A percentile compares a stretch with the other conserved stretches of the same genome.
Evolutionary conservation across 2,797 vertebrate genomes (phyloP).

Genomic region (Pseudochirops corinnae): DNA sequence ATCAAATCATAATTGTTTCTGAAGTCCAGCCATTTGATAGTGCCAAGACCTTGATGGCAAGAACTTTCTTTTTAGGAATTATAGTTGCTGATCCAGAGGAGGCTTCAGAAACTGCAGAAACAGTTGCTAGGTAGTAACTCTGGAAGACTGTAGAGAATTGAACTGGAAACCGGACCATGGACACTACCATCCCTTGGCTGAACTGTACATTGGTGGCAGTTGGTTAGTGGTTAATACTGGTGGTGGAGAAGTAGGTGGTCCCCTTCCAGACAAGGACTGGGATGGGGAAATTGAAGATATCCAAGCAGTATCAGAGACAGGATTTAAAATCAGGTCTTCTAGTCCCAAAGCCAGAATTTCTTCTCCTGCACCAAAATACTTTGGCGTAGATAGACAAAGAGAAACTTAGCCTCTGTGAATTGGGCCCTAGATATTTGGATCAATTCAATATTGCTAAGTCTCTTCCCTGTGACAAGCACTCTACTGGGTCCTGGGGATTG

Average conservation of each 20-base stretch:
- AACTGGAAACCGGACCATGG: not conserved
- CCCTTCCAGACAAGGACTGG: not conserved
- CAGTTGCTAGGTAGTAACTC: not conserved
- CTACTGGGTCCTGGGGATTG: not conserved
- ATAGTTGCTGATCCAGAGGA: not conserved
- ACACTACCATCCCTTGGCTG: not conserved
- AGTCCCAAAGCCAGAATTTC: not conserved
- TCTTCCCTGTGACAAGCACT: not conserved
- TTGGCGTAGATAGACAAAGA: not conserved
- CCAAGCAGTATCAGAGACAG: not conserved
- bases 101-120: not conserved
- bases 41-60: not conserved
- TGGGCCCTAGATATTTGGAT: not conserved
- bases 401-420: not conserved
- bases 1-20: not conserved
- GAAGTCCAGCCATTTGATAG: not conserved
- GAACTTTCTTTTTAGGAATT: not conserved
- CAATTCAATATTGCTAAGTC: not conserved
- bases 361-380: not conserved
- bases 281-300: not conserved
- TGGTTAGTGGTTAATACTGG: not conserved
- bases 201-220: not conserved
- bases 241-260: not conserved
- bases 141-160: not conserved
- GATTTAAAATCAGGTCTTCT: not conserved